phyloP scores from a whole-genome alignment of 1,140 invertebrate genomes.

The Drosophila simulans region DNA sequence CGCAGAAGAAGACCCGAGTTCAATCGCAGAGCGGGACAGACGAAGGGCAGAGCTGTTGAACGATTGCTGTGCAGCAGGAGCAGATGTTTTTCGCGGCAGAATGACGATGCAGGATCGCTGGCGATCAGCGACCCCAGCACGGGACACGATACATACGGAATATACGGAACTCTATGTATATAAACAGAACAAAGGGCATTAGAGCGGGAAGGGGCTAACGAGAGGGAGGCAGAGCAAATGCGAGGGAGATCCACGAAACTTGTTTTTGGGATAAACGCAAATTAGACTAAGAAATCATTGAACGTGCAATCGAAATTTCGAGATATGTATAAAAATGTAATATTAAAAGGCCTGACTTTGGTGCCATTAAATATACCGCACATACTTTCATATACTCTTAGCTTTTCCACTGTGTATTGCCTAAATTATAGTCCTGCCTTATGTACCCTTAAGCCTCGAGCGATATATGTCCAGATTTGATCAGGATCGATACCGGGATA shows the following conservation, averaged over 20 bases:
- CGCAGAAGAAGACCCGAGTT: background rate
- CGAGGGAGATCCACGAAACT: slow-evolving; percentile 28
- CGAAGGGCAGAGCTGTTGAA: background rate
- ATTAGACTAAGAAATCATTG: background rate
- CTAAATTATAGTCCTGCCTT: slow-evolving; percentile 13
- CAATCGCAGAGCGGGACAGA: background rate
- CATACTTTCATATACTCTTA: background rate
- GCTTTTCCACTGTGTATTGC: background rate
- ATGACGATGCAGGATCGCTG: slow-evolving; percentile 36
- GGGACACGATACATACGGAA: slow-evolving; percentile 44
- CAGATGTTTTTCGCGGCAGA: slow-evolving; percentile 81
- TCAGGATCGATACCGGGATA: slow-evolving; percentile 18
- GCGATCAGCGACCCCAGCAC: slow-evolving; percentile 56
- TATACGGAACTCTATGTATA: too few species aligned
- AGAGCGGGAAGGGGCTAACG: slow-evolving; percentile 19
- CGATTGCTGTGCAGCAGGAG: slow-evolving; percentile 71
- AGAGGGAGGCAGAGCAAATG: slow-evolving; percentile 6
- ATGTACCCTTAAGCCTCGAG: slow-evolving; percentile 19
- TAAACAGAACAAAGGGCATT: slow-evolving; percentile 55
- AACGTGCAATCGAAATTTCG: too few species aligned
- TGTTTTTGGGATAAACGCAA: background rate
- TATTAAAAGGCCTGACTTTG: background rate
- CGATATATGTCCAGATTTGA: slow-evolving; percentile 33
- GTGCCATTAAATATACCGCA: background rate
- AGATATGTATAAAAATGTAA: too few species aligned